phyloP scores from a whole-genome alignment of 2,888 invertebrate species.

The Gymnosoma rotundatum region DNA sequence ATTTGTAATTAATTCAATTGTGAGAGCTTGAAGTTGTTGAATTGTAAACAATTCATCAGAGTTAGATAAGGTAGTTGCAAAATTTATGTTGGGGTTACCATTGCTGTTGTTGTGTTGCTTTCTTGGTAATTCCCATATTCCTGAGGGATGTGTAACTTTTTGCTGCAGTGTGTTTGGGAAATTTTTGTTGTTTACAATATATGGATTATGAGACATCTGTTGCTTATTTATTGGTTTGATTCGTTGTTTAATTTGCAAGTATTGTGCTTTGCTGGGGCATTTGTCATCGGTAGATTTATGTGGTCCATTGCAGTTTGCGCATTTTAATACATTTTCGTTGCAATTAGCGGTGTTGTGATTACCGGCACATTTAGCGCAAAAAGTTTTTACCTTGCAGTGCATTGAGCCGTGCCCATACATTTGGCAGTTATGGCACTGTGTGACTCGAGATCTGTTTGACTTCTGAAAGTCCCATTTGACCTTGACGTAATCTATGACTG shows the following conservation, averaged over 20 bases:
- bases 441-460: background rate
- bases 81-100: background rate
- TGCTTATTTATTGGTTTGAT: background rate
- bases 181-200: background rate
- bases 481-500: background rate
- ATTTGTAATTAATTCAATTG: background rate
- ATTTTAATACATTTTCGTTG: background rate
- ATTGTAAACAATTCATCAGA: background rate
- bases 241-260: slow-evolving; percentile 3
- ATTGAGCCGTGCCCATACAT: background rate
- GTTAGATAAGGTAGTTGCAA: too few relatives aligned
- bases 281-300: background rate
- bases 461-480: background rate
- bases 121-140: background rate
- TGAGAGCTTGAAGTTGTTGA: background rate
- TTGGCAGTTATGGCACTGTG: background rate
- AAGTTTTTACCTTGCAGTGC: background rate
- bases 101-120: background rate
- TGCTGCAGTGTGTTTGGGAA: background rate
- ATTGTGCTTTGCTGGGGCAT: background rate
- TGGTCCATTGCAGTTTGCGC: background rate
- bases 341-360: background rate
- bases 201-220: background rate
- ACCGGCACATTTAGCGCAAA: background rate
- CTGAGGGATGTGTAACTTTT: too few relatives aligned